These are phyloP conservation scores for Drosophila paulistorum DNA, from an alignment of 1,140 invertebrate genomes.

Conservation along the genomic window DNA sequence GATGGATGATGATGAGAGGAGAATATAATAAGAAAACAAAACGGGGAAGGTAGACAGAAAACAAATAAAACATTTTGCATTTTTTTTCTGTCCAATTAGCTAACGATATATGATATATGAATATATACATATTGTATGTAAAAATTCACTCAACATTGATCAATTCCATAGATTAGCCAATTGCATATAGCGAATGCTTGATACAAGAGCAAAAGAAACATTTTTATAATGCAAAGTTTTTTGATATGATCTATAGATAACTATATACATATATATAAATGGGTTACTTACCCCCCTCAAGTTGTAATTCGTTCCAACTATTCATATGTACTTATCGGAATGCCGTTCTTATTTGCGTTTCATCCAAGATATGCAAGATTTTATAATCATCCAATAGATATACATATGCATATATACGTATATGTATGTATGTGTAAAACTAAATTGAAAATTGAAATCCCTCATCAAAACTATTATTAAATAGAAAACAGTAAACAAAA, in stretches of 20 bases:
- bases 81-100: slow-evolving; percentile 2
- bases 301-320: too few species aligned
- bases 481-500: too few species aligned
- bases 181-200: background rate
- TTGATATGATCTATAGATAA: slow-evolving; percentile 18
- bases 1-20: background rate
- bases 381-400: too few species aligned
- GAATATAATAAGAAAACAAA: background rate
- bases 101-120: background rate
- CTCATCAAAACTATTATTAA: too few species aligned
- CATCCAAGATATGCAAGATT: too few species aligned
- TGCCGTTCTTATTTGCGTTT: too few species aligned
- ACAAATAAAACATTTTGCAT: slow-evolving; percentile 39
- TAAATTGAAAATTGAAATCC: too few species aligned
- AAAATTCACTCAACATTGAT: slow-evolving; percentile 1
- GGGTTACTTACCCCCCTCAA: background rate
- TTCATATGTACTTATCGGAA: too few species aligned
- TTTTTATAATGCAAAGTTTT: slow-evolving; percentile 24
- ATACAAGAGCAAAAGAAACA: slow-evolving; percentile 1
- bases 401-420: too few species aligned
- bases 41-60: slow-evolving; percentile 13
- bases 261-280: slow-evolving; percentile 34
- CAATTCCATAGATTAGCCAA: slow-evolving; percentile 10
- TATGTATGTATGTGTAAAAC: too few species aligned
- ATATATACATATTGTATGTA: background rate